Base-by-base conservation (phyloP, 2,888 invertebrate genomes). In the Neelides folsomi region DNA sequence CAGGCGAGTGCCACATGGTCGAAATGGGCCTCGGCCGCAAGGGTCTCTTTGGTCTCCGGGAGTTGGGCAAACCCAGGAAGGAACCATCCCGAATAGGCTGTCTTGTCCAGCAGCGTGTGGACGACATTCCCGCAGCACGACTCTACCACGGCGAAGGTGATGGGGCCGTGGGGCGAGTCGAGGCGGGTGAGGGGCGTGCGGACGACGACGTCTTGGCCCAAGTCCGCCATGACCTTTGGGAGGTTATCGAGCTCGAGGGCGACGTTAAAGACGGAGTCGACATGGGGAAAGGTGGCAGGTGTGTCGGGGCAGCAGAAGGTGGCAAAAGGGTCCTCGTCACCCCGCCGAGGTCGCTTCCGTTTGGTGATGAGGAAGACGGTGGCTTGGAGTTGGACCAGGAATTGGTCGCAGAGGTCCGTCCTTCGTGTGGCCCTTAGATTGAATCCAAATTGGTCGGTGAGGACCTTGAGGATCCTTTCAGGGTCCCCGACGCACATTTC, bases 1-100 rank as follows among this genome's bases (percentile, higher is more conserved):
- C 69, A 69, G 0, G 69, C 71, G 54, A 69, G 67, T 6, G 73
- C 69, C 6, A 73, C 66, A 63, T 74, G 74, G 60, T 73, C 73
- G 54, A 73, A 62, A 54, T 67, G 66, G 10, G 68, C 65, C 34
- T 49, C 52, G 6, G 47, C 38, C 10, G 45, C 27, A 5, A 18
- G 18, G 15, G 27, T 6, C 15, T 20, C 16, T 15, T 50, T 44
- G 34, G 34, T 35, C 13, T 12, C 12, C 5, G 35, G 12, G 18
- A 49, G 13, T 18, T 16, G 18, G 20, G 49, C 18, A 60, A 71
- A 73, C 9, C 69, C 70, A 2, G 72, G 72, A 16, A 73, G 65
- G 60, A 73, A 73, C 35, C 58, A 49, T 0, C 71, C 72, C 1
- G 48, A 54, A 54, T 71, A 73, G n/a, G 63, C 50, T n/a, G 53